Evolutionary conservation across 1,140 invertebrate species (phyloP), one percentile per base, ranked within the genome.

Genomic region (Zaprionus taronus): DNA sequence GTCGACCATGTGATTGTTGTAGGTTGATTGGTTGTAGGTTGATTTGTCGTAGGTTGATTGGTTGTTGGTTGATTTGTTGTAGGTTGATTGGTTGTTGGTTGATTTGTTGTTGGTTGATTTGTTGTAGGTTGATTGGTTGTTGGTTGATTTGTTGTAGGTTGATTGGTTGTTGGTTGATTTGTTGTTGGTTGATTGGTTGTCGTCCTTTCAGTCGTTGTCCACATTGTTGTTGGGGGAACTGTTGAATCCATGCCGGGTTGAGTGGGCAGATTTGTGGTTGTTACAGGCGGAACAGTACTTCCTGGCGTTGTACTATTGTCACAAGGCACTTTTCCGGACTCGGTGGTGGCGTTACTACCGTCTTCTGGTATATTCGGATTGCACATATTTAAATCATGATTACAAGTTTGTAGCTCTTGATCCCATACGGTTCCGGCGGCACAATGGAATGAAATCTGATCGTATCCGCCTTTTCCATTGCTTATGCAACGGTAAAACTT

Each of bases 401-500:
- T 96, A 80, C 96, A 96, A 2, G 93, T 94, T 70, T 94, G 86
- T 14, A 93, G 77, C 1, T 93, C 77, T 63, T 94, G 93, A 91
- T 96, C 95, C 95, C 95, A 96, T 34, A 95, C 94, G 2, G 95
- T 96, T 70, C 95, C 95, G 22, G 92, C 84, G 1, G 94, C 95
- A 83, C 95, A 96, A 57, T 92, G 93, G 84, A 95, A 96, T 53
- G 95, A 93, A 80, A 95, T 94, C 79, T 93, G 94, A 2, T 80
- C 93, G 56, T 93, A 95, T 2, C 93, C 93, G 17, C 93, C 94
- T 34, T 93, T 91, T 2, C 94, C 94, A 63, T 95, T 93, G 56
- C 93, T 89, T 0, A 96, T 94, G 91, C 96, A 96, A 79, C 95
- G 94, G 78, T 96, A 96, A 80, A 96, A 96, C 78, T 95, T 95